Evolutionary conservation across 2,113 vertebrate genomes (phyloP), one percentile per base, ranked within the genome.

Genomic region (Nannospalax galili): DNA sequence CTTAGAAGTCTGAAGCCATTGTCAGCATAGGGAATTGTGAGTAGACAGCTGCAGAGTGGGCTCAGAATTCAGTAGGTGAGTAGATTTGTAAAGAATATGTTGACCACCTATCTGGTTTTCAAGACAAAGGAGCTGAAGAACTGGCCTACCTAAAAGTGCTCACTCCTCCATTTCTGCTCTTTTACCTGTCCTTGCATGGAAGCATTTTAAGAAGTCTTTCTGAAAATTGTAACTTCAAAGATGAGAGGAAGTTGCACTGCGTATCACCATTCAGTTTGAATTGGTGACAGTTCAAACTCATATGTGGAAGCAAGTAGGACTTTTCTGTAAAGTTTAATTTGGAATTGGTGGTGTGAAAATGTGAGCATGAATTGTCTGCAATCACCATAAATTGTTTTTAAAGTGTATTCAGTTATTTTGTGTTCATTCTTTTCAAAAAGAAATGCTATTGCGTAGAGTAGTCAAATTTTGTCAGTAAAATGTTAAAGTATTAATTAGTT

Each of bases 261-360:
- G 7, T 75, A 24, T 73, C 91, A 28, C 45, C 16, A 35, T 5
- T 87, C 17, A 73, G 14, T 91, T 84, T 90, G 90, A 91, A 22
- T 80, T 78, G 26, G 69, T 91, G 45, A 35, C 35, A 93, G 3
- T 96, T 96, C 24, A 92, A 37, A 12, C 32, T 79, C 88, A 93
- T 30, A 72, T 79, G 28, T 70, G 56, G 65, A 93, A 93, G n/a
- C 26, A 65, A 22, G 60, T 69, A 48, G 30, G 56, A n/a, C 67
- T 91, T 94, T 88, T 78, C 28, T 69, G 82, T 91, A 69, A 88
- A 91, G 30, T 79, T 90, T 90, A 86, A 80, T 74, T 93, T 94
- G 91, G 58, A 94, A 75, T 58, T 95, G 37, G 26, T 86, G 62
- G 75, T 84, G 37, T 95, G n/a, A 80, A 93, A 88, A 91, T 72